A percentile compares a stretch with the other conserved stretches of the same genome.
phyloP scores from a whole-genome alignment of 2,888 invertebrate species.

The Ormyrus rosae region DNA sequence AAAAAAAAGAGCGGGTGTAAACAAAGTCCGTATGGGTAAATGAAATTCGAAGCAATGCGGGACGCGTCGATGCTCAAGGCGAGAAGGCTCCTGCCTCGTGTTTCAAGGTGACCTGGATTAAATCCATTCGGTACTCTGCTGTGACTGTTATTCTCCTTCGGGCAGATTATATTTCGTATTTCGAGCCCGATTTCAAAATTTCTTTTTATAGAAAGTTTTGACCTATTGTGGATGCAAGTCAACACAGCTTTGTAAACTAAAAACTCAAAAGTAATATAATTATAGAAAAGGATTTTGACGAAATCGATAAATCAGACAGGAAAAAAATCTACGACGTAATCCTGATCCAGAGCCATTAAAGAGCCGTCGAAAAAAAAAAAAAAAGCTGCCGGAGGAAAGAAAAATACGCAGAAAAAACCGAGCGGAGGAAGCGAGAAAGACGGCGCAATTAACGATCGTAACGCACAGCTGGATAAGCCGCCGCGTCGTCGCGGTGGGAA shows the following conservation, averaged over 20 bases:
- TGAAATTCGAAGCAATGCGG: constrained; percentile 56
- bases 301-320: constrained; percentile 19
- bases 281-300: not conserved
- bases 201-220: not conserved
- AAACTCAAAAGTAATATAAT: no score
- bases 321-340: not conserved
- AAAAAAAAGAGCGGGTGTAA: constrained; percentile 4
- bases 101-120: constrained; percentile 57
- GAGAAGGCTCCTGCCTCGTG: constrained; percentile 39
- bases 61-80: constrained; percentile 9
- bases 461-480: constrained; percentile 23
- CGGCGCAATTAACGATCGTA: constrained; percentile 24
- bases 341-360: not conserved
- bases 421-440: not conserved
- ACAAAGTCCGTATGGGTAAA: constrained; percentile 12
- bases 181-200: not conserved
- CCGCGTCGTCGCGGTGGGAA: constrained; percentile 8
- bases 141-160: constrained; percentile 3
- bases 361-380: constrained; percentile 12
- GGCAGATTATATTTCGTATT: constrained; percentile 1
- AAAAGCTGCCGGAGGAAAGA: not conserved
- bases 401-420: not conserved
- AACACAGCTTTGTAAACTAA: no score
- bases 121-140: constrained; percentile 45
- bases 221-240: no score